Percentiles rank a stretch among this genome's conserved stretches.
Conservation (phyloP, 1,140 invertebrate species). For the Chironomus tepperi region DNA sequence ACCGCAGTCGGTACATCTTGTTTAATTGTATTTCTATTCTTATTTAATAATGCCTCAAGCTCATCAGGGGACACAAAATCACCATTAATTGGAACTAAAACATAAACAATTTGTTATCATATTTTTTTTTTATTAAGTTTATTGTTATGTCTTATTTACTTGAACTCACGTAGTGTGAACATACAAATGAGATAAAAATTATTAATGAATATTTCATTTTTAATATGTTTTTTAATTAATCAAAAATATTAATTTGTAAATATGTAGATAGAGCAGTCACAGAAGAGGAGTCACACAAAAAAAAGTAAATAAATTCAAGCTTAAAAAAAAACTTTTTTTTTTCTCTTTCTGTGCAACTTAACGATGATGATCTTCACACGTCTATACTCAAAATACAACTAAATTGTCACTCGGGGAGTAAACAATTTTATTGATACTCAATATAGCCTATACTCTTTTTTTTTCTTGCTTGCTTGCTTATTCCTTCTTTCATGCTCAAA, state of each 20-base stretch:
- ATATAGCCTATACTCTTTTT: too few relatives aligned
- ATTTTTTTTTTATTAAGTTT: background rate
- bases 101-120: background rate
- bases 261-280: too few relatives aligned
- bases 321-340: background rate
- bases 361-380: constrained; percentile 6
- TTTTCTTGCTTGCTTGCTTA: too few relatives aligned
- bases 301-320: too few relatives aligned
- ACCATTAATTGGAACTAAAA: background rate
- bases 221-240: background rate
- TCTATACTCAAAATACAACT: constrained; percentile 6
- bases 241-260: background rate
- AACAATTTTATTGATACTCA: too few relatives aligned
- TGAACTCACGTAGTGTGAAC: background rate
- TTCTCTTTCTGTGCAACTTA: background rate
- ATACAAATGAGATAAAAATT: background rate
- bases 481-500: too few relatives aligned
- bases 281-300: too few relatives aligned
- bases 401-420: background rate
- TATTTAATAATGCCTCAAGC: background rate
- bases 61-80: constrained; percentile 2
- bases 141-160: background rate
- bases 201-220: background rate
- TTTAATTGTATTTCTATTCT: background rate
- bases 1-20: background rate